Percentiles rank a stretch among this genome's conserved stretches.
These are phyloP conservation scores for Miltochrista miniata DNA, from an alignment of 2,888 invertebrate species.

Conservation along the genomic window DNA sequence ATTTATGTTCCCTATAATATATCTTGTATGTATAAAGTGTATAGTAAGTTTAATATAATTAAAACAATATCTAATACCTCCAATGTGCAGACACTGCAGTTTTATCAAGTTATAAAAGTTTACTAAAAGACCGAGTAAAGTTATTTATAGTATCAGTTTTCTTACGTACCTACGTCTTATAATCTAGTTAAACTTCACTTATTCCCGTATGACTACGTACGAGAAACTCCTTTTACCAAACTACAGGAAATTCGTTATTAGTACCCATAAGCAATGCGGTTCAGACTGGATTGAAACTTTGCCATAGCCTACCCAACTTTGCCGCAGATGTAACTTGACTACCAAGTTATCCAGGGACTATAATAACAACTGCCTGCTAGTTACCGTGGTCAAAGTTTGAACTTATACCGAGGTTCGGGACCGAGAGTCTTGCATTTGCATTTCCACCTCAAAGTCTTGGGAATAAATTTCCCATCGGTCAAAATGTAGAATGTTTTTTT, in stretches of 20 bases:
- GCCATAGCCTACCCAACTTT: constrained; percentile 9
- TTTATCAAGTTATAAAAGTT: too few relatives aligned
- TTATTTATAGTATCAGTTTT: not conserved
- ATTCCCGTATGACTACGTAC: not conserved
- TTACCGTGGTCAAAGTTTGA: not conserved
- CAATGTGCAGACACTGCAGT: too few relatives aligned
- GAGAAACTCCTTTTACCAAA: not conserved
- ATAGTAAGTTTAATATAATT: too few relatives aligned
- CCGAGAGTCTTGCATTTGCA: too few relatives aligned
- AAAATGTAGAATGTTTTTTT: too few relatives aligned
- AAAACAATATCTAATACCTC: too few relatives aligned
- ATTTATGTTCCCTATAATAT: too few relatives aligned
- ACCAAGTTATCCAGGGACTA: not conserved
- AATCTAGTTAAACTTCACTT: not conserved
- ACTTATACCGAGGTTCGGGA: too few relatives aligned
- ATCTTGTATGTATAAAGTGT: too few relatives aligned
- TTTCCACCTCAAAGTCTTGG: too few relatives aligned
- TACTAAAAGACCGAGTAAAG: not conserved
- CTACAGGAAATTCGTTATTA: constrained; percentile 2
- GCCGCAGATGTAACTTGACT: not conserved
- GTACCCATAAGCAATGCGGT: constrained; percentile 4
- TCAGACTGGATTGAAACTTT: constrained; percentile 15
- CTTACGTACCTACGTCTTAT: not conserved
- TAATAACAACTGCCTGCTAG: not conserved
- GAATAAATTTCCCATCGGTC: too few relatives aligned